These are phyloP conservation scores for Dermolepida albohirtum DNA, from an alignment of 2,888 invertebrate species.

Conservation along the genomic window DNA sequence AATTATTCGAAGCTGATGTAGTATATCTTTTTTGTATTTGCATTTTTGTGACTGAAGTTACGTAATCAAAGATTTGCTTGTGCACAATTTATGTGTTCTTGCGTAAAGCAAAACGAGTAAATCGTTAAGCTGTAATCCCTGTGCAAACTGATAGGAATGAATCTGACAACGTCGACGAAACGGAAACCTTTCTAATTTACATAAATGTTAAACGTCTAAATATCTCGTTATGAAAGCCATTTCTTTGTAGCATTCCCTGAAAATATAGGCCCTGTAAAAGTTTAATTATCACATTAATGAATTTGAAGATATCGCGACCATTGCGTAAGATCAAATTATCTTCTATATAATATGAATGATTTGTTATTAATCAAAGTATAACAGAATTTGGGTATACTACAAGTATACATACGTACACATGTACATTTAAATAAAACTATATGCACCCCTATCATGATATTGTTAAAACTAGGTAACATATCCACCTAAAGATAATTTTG, in stretches of 20 bases:
- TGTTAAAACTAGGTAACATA: too few species aligned
- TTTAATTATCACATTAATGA: slow-evolving; percentile 24
- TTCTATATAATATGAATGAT: too few species aligned
- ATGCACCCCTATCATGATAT: too few species aligned
- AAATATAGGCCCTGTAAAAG: slow-evolving; percentile 27
- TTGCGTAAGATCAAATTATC: too few species aligned
- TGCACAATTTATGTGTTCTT: slow-evolving; percentile 28
- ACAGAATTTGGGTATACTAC: too few species aligned
- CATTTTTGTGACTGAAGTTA: slow-evolving; percentile 5
- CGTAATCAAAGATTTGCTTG: slow-evolving; percentile 22
- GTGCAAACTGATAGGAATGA: slow-evolving; percentile 26
- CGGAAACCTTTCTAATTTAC: slow-evolving; percentile 38
- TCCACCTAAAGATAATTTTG: too few species aligned
- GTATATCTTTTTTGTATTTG: slow-evolving; percentile 3
- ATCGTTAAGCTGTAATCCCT: slow-evolving; percentile 34
- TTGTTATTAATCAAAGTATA: too few species aligned
- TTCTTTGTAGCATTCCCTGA: slow-evolving; percentile 28
- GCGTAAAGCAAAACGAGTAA: slow-evolving; percentile 25
- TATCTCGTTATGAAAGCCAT: slow-evolving; percentile 36
- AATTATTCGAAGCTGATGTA: neutral
- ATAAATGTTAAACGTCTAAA: slow-evolving; percentile 36
- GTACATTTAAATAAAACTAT: too few species aligned
- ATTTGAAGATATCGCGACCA: neutral
- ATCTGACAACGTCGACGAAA: slow-evolving; percentile 22
- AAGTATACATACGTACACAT: too few species aligned